Percentiles rank a stretch among this genome's conserved stretches.
These are phyloP conservation scores for Drosophila kanekoi DNA, from an alignment of 2,888 invertebrate species.

Conservation along the genomic window DNA sequence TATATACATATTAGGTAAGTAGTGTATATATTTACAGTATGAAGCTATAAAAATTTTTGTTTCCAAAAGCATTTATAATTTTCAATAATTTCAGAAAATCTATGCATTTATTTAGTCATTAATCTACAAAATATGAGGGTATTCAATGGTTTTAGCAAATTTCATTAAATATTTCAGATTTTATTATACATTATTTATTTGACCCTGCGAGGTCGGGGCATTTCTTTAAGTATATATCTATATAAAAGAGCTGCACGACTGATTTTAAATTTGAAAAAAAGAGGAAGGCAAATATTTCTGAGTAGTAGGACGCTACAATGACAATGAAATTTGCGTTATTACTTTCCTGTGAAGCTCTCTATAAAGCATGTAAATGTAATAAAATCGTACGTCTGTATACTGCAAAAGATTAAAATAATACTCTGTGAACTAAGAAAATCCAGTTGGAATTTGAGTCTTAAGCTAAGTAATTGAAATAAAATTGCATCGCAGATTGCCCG, in stretches of 20 bases:
- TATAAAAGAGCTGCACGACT: constrained; percentile 2
- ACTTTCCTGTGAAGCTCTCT: not conserved
- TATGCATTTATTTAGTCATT: constrained; percentile 4
- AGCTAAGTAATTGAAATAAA: constrained; percentile 2
- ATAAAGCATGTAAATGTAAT: not conserved
- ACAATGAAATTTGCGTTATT: too few relatives aligned
- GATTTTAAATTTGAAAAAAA: not conserved
- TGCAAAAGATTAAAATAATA: not conserved
- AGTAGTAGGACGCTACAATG: too few relatives aligned
- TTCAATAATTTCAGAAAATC: not conserved
- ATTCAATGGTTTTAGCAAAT: not conserved
- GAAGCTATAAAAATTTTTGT: too few relatives aligned
- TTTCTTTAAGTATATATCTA: not conserved
- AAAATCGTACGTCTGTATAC: not conserved
- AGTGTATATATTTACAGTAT: too few relatives aligned
- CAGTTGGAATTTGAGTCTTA: constrained; percentile 2
- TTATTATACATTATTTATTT: not conserved
- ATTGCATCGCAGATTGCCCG: not conserved
- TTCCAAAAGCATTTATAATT: not conserved
- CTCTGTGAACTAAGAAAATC: not conserved
- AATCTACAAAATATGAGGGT: not conserved
- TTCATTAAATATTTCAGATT: not conserved
- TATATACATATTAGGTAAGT: too few relatives aligned
- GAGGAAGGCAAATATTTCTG: not conserved
- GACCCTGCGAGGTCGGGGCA: too few relatives aligned